Conservation (phyloP, 2,113 vertebrate genomes). For the Furnarius figulus region DNA sequence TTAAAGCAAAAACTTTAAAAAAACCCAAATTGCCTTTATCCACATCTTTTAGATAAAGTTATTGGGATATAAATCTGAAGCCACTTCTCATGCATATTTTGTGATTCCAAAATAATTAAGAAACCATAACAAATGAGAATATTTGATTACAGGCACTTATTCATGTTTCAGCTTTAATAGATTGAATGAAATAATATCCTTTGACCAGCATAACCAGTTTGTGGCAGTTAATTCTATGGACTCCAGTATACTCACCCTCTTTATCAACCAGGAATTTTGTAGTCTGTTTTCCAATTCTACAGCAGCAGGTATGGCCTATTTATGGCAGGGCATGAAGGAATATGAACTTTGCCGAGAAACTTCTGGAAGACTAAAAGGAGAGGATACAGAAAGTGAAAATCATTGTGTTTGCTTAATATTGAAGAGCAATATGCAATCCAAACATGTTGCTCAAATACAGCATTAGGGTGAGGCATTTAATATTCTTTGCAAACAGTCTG, state of each 20-base stretch:
- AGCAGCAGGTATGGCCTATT: background rate
- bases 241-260: too few relatives aligned
- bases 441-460: background rate
- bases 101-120: background rate
- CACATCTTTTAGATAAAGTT: background rate
- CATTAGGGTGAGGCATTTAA: background rate
- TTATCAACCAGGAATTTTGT: background rate
- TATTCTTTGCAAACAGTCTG: background rate
- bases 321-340: slow-evolving; percentile 8
- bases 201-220: background rate
- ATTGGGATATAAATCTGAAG: background rate
- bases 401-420: slow-evolving; percentile 11
- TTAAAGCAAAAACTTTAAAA: background rate
- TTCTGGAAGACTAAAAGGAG: background rate
- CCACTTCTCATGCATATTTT: background rate
- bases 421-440: background rate
- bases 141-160: background rate
- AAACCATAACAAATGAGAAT: background rate
- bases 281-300: background rate
- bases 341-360: background rate
- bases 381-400: background rate
- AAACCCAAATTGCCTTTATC: background rate
- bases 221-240: background rate
- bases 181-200: background rate
- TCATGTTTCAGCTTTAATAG: background rate